Conservation (phyloP, 2,797 vertebrate genomes). For the Hippocampus kuda region DNA sequence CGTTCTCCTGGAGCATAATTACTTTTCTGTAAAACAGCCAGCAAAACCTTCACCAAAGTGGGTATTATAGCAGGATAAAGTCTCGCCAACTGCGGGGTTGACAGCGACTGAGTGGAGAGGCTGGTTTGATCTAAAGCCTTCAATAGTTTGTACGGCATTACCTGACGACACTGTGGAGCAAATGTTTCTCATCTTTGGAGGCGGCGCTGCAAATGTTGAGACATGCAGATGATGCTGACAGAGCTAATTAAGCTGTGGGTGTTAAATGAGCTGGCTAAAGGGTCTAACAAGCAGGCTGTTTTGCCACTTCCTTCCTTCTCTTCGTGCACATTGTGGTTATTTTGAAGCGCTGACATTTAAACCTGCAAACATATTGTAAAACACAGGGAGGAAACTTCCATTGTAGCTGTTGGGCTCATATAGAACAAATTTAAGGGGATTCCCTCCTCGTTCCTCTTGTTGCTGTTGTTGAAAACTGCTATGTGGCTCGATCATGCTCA, state of each 20-base stretch:
- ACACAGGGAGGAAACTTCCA: not conserved
- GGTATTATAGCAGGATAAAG: not conserved
- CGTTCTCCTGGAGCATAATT: not conserved
- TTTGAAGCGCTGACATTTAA: constrained; percentile 2
- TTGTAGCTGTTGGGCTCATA: not conserved
- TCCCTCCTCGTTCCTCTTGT: not conserved
- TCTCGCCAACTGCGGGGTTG: not conserved
- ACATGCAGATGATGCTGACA: constrained; percentile 25
- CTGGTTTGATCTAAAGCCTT: constrained; percentile 2
- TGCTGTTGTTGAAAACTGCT: not conserved
- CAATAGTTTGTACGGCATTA: constrained; percentile 23
- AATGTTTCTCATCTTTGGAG: constrained; percentile 14
- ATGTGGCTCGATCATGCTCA: not conserved
- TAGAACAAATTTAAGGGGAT: not conserved
- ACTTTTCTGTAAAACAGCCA: not conserved
- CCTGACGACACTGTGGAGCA: constrained; percentile 25
- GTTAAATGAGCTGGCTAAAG: constrained; percentile 39
- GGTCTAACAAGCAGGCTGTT: constrained; percentile 16
- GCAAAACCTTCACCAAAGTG: not conserved
- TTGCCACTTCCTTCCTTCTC: not conserved
- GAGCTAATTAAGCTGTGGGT: constrained; percentile 41
- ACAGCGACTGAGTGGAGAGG: not conserved
- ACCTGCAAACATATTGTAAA: not conserved
- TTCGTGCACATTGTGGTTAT: not conserved
- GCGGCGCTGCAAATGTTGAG: constrained; percentile 23